Evolutionary conservation across 2,797 vertebrate genomes (phyloP).

Genomic region (Acanthis flammea): DNA sequence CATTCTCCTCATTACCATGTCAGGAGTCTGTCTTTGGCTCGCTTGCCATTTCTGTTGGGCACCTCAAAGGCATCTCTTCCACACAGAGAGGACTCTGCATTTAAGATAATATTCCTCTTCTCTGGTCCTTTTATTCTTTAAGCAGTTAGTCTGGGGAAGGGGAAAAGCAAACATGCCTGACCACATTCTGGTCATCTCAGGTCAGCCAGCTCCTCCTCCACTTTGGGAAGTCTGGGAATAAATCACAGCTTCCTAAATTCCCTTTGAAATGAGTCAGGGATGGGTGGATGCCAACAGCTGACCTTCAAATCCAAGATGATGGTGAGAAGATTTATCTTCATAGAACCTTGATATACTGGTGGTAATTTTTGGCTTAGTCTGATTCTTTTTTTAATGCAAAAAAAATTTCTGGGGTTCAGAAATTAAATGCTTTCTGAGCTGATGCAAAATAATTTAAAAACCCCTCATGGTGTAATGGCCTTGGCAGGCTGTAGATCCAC

Average conservation of each 20-base stretch:
- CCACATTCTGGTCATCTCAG: neutral
- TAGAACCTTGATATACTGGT: neutral
- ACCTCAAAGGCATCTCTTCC: neutral
- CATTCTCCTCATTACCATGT: neutral
- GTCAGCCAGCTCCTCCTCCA: neutral
- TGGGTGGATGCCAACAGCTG: neutral
- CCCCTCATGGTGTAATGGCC: neutral
- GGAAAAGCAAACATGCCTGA: neutral
- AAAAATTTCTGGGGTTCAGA: neutral
- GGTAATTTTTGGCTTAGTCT: neutral
- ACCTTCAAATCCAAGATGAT: neutral
- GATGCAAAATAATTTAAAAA: neutral
- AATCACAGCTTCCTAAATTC: neutral
- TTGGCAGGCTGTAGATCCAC: neutral
- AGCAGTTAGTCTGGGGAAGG: neutral
- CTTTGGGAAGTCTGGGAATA: neutral
- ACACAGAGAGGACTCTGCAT: neutral
- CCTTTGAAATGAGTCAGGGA: neutral
- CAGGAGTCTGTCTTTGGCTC: neutral
- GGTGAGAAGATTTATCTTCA: neutral
- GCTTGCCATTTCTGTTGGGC: neutral
- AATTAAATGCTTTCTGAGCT: neutral
- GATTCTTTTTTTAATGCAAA: neutral
- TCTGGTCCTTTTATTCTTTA: neutral
- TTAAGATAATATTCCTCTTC: neutral